A percentile compares a stretch with the other conserved stretches of the same genome.
These are phyloP conservation scores for Gonatopus flavifemur DNA, from an alignment of 1,140 invertebrate species.

Conservation along the genomic window DNA sequence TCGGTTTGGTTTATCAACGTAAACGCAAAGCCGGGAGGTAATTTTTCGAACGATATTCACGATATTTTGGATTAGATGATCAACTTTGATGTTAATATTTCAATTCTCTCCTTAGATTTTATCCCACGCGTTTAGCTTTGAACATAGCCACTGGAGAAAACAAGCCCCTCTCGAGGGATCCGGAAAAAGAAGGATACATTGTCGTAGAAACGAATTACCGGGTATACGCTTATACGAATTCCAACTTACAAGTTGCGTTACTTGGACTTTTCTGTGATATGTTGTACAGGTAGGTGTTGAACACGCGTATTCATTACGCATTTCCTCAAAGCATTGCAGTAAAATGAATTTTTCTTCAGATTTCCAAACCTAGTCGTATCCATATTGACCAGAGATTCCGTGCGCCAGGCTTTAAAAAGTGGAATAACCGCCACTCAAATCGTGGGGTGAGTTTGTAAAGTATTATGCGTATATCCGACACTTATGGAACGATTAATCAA, in stretches of 20 bases:
- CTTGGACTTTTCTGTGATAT: constrained; percentile 91
- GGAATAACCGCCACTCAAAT: constrained; percentile 97
- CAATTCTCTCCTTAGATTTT: constrained; percentile 65
- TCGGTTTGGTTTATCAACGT: constrained; percentile 95
- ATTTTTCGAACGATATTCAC: constrained; percentile 6
- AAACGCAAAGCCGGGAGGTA: constrained; percentile 64
- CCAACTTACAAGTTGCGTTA: constrained; percentile 88
- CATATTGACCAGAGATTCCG: constrained; percentile 89
- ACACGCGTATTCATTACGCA: constrained; percentile 1
- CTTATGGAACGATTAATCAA: not conserved
- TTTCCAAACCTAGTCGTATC: constrained; percentile 95
- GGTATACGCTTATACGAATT: constrained; percentile 95
- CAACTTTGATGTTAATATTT: constrained; percentile 13
- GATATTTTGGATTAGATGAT: constrained; percentile 3
- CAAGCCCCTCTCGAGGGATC: constrained; percentile 57
- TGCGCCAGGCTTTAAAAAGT: constrained; percentile 86
- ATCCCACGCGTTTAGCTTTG: constrained; percentile 89
- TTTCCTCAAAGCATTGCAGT: not conserved
- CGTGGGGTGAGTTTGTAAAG: constrained; percentile 74
- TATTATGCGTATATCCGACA: not conserved
- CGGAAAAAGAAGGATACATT: constrained; percentile 77
- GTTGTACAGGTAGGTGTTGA: constrained; percentile 72
- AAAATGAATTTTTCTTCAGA: constrained; percentile 55
- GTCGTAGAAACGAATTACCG: constrained; percentile 97
- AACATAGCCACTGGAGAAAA: constrained; percentile 79